Percentiles rank a stretch among this genome's conserved stretches.
These are phyloP conservation scores for Danionella dracula DNA, from an alignment of 2,797 vertebrate species.

Conservation along the genomic window DNA sequence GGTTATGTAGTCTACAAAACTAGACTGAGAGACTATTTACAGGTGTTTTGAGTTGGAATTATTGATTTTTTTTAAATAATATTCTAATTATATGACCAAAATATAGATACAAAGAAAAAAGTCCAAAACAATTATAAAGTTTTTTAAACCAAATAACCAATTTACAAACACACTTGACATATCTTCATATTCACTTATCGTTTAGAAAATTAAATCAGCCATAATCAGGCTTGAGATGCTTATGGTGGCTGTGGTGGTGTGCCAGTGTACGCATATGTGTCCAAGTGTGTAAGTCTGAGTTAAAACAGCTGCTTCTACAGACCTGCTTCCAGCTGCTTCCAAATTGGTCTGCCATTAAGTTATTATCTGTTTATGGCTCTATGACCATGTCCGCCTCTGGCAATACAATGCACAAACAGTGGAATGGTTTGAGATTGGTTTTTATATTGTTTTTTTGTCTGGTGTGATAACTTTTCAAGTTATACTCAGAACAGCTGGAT, in stretches of 20 bases:
- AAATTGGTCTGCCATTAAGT: slow-evolving; percentile 84
- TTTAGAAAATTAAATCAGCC: slow-evolving; percentile 11
- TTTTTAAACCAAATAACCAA: too few relatives aligned
- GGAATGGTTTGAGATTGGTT: slow-evolving; percentile 48
- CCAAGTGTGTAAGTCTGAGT: slow-evolving; percentile 49
- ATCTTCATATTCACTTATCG: slow-evolving; percentile 12
- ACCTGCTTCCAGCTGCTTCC: slow-evolving; percentile 79
- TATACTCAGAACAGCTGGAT: slow-evolving; percentile 17
- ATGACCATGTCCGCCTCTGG: slow-evolving; percentile 63
- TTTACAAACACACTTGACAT: too few relatives aligned
- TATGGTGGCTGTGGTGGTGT: slow-evolving; percentile 29
- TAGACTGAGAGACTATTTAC: too few relatives aligned
- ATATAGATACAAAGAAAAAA: too few relatives aligned
- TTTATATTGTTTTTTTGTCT: slow-evolving; percentile 57
- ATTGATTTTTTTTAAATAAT: too few relatives aligned
- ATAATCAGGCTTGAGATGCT: slow-evolving; percentile 1
- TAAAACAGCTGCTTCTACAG: slow-evolving; percentile 78
- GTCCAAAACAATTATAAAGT: too few relatives aligned
- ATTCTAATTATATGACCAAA: too few relatives aligned
- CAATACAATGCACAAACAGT: slow-evolving; percentile 54
- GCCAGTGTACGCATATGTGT: slow-evolving; percentile 26
- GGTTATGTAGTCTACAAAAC: too few relatives aligned
- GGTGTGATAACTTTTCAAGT: slow-evolving; percentile 49
- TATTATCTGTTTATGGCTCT: slow-evolving; percentile 81
- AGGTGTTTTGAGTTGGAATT: too few relatives aligned